Base-by-base conservation (phyloP, 1,140 invertebrate species). In the Conus betulinus region DNA sequence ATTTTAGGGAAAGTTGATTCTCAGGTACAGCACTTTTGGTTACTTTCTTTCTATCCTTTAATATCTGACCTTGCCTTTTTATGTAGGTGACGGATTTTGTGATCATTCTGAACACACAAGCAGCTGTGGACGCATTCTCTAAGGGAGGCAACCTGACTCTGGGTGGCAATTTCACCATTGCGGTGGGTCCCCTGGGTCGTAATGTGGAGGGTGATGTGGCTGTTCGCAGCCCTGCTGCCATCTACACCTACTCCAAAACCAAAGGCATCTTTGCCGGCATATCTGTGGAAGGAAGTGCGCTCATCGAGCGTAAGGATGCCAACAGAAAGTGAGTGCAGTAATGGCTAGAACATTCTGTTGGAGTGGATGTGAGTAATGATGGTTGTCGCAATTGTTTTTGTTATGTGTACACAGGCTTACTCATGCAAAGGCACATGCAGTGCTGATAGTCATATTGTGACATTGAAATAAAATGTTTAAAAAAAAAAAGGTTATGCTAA, bases 231-330 rank as follows among this genome's bases (percentile, higher is more conserved):
- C 91, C 93, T 57, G 93, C 94, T 55, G 94, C 94, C 5, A 94
- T 94, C 53, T 94, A 94, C 87, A 94, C 94, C 4, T 94, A 94
- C 91, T 94, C 94, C n/a, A 94, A 94, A 87, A 94, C 94, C 76
- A 94, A 93, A 84, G 94, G 94, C 85, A 83, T 94, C 20, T 94
- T 94, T 92, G 94, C 93, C 79, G 94, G 94, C 7, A 94, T 94
- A 57, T 94, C 94, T 52, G 89, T 94, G 15, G 94, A 94, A 87
- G 94, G 94, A 11, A 94, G 93, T 91, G 93, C 89, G 20, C 88
- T 94, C 17, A 93, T 94, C 82, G 94, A 94, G 85, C 88, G 94
- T 25, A 94, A 94, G 89, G 94, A 94, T 91, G 93, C 94, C 74
- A 94, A 94, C 88, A 94, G 90, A 90, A 94, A 94, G 94, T 94